phyloP scores from a whole-genome alignment of 2,797 vertebrate species.

The Mallotus villosus region DNA sequence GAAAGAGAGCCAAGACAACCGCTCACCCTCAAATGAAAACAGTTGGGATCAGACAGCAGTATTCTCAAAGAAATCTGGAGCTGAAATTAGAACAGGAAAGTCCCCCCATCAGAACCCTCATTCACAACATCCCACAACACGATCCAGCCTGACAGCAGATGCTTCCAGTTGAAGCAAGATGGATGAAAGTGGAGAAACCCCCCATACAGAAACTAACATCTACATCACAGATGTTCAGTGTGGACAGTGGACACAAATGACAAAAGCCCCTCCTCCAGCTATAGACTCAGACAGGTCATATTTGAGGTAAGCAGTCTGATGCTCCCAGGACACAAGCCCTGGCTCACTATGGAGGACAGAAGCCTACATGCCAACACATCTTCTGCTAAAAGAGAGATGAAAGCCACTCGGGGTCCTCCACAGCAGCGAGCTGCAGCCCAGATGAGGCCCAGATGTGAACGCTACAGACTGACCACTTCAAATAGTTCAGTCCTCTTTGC shows the following conservation, averaged over 20 bases:
- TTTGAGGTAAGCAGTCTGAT: not conserved
- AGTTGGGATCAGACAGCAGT: slow-evolving; percentile 14
- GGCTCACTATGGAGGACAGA: slow-evolving; percentile 11
- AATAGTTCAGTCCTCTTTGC: slow-evolving; percentile 64
- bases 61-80: slow-evolving; percentile 19
- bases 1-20: not conserved
- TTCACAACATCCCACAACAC: slow-evolving; percentile 13
- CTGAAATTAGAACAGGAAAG: slow-evolving; percentile 13
- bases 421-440: slow-evolving; percentile 59
- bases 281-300: no score
- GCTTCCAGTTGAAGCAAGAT: not conserved
- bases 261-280: no score
- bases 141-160: slow-evolving; percentile 10
- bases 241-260: no score
- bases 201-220: no score
- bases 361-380: slow-evolving; percentile 34
- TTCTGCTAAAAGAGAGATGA: slow-evolving; percentile 53
- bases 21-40: slow-evolving; percentile 22
- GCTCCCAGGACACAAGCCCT: not conserved
- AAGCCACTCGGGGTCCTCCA: slow-evolving; percentile 54
- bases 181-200: no score
- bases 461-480: slow-evolving; percentile 65
- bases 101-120: slow-evolving; percentile 2
- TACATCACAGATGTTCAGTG: no score
- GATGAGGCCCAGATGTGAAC: slow-evolving; percentile 73